phyloP scores from a whole-genome alignment of 2,797 vertebrate species.

The Alca torda region DNA sequence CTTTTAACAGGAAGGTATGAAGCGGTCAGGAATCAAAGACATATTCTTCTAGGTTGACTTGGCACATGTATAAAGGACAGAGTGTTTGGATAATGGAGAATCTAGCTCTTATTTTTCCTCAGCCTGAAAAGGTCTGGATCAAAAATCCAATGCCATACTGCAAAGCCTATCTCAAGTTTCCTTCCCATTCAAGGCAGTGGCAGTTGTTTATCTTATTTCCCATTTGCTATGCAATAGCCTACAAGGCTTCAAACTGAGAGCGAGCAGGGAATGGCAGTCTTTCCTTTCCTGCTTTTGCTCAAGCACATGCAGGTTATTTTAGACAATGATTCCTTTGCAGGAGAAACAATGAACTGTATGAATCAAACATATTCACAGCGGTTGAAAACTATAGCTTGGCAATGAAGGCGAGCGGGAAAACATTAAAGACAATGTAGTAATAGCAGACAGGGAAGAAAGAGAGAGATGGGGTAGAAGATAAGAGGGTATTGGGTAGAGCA shows the following conservation, averaged over 20 bases:
- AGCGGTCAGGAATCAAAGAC: background rate
- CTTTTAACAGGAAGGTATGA: background rate
- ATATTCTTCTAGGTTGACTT: background rate
- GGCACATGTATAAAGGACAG: background rate
- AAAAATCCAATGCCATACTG: background rate
- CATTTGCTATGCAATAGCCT: background rate
- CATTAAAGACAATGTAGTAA: conserved; percentile 22
- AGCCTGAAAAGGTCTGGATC: background rate
- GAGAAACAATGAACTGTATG: background rate
- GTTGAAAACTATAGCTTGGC: background rate
- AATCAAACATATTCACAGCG: background rate
- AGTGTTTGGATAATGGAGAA: background rate
- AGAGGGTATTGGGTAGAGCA: background rate
- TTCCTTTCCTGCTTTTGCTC: background rate
- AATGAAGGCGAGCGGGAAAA: background rate
- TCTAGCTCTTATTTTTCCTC: background rate
- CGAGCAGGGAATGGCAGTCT: background rate
- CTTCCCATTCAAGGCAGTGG: background rate
- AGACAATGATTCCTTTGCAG: background rate
- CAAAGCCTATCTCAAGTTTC: background rate
- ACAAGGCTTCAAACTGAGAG: background rate
- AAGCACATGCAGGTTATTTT: background rate
- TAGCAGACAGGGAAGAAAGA: background rate
- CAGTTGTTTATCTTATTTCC: background rate
- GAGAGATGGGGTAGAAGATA: conserved; percentile 44